phyloP scores from a whole-genome alignment of 2,797 vertebrate species.

The Stomatorhinus walkeri region DNA sequence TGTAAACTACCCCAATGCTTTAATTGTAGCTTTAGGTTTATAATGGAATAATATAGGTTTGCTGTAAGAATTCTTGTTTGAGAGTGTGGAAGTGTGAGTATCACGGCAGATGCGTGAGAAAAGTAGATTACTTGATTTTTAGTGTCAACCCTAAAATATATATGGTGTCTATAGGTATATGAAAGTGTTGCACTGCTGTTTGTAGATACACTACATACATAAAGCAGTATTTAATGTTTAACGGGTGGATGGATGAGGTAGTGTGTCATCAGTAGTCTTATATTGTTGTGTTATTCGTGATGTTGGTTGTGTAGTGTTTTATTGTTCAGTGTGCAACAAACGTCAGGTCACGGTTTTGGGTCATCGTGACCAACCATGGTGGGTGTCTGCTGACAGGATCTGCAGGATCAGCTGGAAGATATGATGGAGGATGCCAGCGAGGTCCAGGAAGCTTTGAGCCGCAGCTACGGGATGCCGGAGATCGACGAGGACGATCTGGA shows the following conservation, averaged over 20 bases:
- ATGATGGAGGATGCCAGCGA: conserved; percentile 97
- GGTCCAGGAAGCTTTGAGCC: conserved; percentile 89
- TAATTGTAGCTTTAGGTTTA: too few relatives aligned
- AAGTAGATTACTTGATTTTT: not conserved
- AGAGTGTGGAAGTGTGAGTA: too few relatives aligned
- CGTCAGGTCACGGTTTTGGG: not conserved
- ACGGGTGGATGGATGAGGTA: not conserved
- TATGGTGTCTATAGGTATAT: not conserved
- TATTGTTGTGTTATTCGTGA: not conserved
- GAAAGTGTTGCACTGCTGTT: not conserved
- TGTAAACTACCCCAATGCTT: too few relatives aligned
- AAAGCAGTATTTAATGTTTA: not conserved
- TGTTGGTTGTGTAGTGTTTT: not conserved
- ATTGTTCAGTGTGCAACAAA: not conserved
- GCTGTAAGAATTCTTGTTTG: too few relatives aligned
- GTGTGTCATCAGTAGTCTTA: not conserved
- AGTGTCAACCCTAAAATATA: not conserved
- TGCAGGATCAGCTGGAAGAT: conserved; percentile 94
- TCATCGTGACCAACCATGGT: conserved; percentile 44
- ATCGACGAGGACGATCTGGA: conserved; percentile 94
- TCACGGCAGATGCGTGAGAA: too few relatives aligned
- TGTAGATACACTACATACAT: not conserved
- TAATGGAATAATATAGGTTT: too few relatives aligned
- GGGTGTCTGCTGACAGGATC: conserved; percentile 87
- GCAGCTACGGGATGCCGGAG: conserved; percentile 91